These are phyloP conservation scores for Lomographa bimaculata DNA, from an alignment of 2,888 invertebrate genomes.

Conservation along the genomic window DNA sequence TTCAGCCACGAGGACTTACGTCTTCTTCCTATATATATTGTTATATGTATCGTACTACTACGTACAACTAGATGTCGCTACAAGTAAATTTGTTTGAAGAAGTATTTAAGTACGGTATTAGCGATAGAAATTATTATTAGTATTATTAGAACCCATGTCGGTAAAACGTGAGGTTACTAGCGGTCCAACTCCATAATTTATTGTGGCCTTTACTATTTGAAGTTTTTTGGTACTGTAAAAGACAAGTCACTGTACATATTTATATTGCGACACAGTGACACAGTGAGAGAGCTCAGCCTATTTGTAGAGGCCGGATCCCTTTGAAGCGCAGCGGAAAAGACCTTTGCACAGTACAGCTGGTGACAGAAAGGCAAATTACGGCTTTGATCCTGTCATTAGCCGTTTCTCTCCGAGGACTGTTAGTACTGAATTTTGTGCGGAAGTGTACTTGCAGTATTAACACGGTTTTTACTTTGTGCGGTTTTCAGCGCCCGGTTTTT, in stretches of 20 bases:
- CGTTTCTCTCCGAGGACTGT: slow-evolving; percentile 26
- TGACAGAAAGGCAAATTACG: slow-evolving; percentile 42
- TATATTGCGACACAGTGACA: slow-evolving; percentile 1
- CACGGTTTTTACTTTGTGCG: slow-evolving; percentile 18
- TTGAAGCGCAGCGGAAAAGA: slow-evolving; percentile 34
- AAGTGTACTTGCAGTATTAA: slow-evolving; percentile 10
- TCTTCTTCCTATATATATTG: no score
- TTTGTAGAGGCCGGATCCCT: slow-evolving; percentile 35
- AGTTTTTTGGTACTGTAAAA: no score
- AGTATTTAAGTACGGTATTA: no score
- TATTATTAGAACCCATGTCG: no score
- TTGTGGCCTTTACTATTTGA: no score
- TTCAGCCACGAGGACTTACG: no score
- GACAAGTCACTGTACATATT: neutral
- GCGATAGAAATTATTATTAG: no score
- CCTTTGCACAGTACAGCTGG: slow-evolving; percentile 29
- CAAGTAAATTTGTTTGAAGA: no score
- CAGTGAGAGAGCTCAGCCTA: slow-evolving; percentile 26
- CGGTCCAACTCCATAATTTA: no score
- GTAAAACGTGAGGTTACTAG: no score
- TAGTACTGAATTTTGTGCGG: slow-evolving; percentile 22
- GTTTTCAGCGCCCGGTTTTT: slow-evolving; percentile 7
- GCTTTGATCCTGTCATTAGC: slow-evolving; percentile 44
- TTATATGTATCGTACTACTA: no score
- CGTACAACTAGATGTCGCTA: no score